These are phyloP conservation scores for Oreochromis niloticus DNA, from an alignment of 2,113 vertebrate species.

Conservation along the genomic window DNA sequence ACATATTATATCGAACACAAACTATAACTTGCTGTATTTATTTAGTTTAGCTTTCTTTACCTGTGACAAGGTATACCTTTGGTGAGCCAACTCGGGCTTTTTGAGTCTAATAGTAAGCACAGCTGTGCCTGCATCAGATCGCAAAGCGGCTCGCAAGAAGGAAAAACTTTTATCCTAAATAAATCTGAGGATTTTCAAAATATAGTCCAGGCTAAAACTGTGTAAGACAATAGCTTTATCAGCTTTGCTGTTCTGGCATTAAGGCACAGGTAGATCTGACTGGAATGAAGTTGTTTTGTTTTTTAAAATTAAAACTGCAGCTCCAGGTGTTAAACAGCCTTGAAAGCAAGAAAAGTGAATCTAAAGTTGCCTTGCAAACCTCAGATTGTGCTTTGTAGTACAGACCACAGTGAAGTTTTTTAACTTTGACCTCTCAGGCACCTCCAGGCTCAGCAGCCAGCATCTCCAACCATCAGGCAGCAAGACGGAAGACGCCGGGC, in stretches of 20 bases:
- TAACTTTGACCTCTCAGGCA: conserved; percentile 12
- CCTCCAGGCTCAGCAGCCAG: conserved; percentile 25
- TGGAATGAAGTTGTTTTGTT: not conserved
- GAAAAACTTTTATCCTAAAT: not conserved
- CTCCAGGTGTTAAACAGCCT: not conserved
- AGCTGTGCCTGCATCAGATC: not conserved
- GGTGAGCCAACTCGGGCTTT: not conserved
- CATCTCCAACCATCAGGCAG: not conserved
- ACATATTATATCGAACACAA: not conserved
- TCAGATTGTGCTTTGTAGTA: not conserved
- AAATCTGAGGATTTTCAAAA: not conserved
- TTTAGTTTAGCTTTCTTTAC: not conserved
- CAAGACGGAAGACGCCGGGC: not conserved
- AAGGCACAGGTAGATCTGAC: not conserved
- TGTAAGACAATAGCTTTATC: not conserved
- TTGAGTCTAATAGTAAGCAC: not conserved
- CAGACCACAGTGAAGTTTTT: not conserved
- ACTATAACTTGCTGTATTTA: not conserved
- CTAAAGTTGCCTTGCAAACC: not conserved
- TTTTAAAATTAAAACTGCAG: not conserved
- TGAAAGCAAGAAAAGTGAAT: not conserved
- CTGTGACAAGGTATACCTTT: not conserved
- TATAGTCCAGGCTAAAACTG: not conserved
- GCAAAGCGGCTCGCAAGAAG: not conserved
- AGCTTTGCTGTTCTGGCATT: not conserved